Conservation (phyloP, 2,888 invertebrate species). For the Chydorus sphaericus region DNA sequence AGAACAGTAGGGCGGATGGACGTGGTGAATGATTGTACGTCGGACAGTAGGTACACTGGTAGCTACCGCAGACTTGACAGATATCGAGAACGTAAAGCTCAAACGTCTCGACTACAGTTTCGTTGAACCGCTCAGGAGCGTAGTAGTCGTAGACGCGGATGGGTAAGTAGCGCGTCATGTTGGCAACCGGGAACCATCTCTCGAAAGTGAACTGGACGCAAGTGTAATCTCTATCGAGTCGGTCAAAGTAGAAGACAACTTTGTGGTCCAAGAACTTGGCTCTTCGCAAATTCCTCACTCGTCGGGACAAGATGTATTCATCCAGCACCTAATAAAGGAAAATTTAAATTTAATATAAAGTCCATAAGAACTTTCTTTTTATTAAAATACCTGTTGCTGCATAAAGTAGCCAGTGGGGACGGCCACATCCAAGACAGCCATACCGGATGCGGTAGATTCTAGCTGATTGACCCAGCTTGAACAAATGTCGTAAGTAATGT, state of each 20-base stretch:
- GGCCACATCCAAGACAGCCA: slow-evolving; percentile 72
- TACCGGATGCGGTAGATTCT: slow-evolving; percentile 69
- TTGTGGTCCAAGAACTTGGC: slow-evolving; percentile 68
- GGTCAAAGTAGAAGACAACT: slow-evolving; percentile 84
- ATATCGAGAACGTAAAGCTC: slow-evolving; percentile 76
- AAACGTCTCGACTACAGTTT: slow-evolving; percentile 74
- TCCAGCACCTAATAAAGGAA: too few relatives aligned
- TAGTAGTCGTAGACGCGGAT: slow-evolving; percentile 89
- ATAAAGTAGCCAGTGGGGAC: slow-evolving; percentile 84
- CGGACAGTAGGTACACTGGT: slow-evolving; percentile 82
- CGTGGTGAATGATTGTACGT: slow-evolving; percentile 55
- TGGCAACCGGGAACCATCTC: slow-evolving; percentile 90
- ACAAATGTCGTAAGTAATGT: slow-evolving; percentile 70
- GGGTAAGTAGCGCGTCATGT: slow-evolving; percentile 83
- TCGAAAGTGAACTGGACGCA: slow-evolving; percentile 87
- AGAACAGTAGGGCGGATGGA: slow-evolving; percentile 13
- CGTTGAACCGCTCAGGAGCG: slow-evolving; percentile 89
- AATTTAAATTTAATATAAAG: too few relatives aligned
- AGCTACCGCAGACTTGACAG: slow-evolving; percentile 86
- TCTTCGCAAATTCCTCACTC: slow-evolving; percentile 64
- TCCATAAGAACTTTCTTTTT: too few relatives aligned
- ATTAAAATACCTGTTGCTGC: slow-evolving; percentile 82
- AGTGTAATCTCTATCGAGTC: slow-evolving; percentile 63
- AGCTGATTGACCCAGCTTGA: slow-evolving; percentile 45
- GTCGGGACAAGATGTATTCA: slow-evolving; percentile 61